phyloP scores from a whole-genome alignment of 2,797 vertebrate species.

The Enteromius anoplus region DNA sequence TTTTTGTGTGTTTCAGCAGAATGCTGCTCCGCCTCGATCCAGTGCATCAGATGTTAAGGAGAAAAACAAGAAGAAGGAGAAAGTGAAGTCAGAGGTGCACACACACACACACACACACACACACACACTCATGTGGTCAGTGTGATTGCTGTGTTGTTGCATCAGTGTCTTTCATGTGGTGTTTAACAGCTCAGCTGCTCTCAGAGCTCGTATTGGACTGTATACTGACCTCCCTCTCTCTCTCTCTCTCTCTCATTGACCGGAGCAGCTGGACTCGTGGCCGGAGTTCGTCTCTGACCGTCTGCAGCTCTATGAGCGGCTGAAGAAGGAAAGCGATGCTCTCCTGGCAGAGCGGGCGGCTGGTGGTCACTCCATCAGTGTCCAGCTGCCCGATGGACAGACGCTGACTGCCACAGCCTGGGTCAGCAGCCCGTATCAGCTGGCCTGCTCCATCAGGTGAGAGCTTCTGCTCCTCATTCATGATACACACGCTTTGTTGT shows the following conservation, averaged over 20 bases:
- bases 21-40: slow-evolving; percentile 48
- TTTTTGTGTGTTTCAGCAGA: not conserved
- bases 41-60: slow-evolving; percentile 53
- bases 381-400: slow-evolving; percentile 79
- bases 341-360: slow-evolving; percentile 75
- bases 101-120: not conserved
- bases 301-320: slow-evolving; percentile 81
- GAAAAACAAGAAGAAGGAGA: slow-evolving; percentile 73
- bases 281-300: slow-evolving; percentile 82
- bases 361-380: slow-evolving; percentile 74
- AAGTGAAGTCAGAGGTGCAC: slow-evolving; percentile 56
- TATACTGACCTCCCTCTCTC: not conserved
- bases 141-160: not conserved
- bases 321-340: slow-evolving; percentile 85
- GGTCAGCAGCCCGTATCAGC: slow-evolving; percentile 86
- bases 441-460: slow-evolving; percentile 88
- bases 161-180: not conserved
- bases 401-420: slow-evolving; percentile 79
- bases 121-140: not conserved
- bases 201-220: not conserved
- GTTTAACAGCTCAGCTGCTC: not conserved
- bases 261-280: slow-evolving; percentile 61
- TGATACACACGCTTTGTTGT: not conserved
- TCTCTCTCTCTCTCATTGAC: no score
- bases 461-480: not conserved